These are phyloP conservation scores for Oxyruncus cristatus DNA, from an alignment of 2,113 vertebrate species.

Conservation along the genomic window DNA sequence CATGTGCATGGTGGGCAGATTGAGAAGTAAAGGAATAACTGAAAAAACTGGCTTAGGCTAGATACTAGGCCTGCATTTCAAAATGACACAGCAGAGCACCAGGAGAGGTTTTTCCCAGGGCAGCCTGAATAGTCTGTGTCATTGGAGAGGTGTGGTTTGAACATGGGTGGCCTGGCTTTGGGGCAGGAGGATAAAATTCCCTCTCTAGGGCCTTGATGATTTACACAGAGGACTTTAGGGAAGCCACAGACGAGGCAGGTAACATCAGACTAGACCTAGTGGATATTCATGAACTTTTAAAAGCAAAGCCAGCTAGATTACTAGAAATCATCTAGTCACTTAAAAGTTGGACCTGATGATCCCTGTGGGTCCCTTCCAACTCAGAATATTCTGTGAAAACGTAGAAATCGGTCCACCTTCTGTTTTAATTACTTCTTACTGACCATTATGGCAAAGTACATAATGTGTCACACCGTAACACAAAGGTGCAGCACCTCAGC, in stretches of 20 bases:
- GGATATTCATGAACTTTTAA: not conserved
- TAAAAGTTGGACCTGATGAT: too few relatives aligned
- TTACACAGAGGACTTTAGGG: not conserved
- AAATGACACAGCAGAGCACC: not conserved
- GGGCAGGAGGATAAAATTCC: not conserved
- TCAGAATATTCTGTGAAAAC: too few relatives aligned
- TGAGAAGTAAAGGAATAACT: not conserved
- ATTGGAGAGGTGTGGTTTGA: not conserved
- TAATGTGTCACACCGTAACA: not conserved
- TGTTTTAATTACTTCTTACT: not conserved
- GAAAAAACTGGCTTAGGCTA: not conserved
- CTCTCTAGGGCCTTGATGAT: not conserved
- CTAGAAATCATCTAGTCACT: not conserved
- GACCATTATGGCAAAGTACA: fast-evolving
- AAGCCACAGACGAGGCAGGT: not conserved
- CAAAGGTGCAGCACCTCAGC: not conserved
- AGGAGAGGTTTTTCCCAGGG: not conserved
- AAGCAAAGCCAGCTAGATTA: not conserved
- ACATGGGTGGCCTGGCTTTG: not conserved
- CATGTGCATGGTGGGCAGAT: not conserved
- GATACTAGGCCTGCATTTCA: not conserved
- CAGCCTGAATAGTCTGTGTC: not conserved
- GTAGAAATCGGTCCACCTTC: not conserved
- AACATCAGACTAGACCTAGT: not conserved
- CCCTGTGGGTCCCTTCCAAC: too few relatives aligned